phyloP scores from a whole-genome alignment of 2,113 vertebrate genomes.

The Delphinus delphis region DNA sequence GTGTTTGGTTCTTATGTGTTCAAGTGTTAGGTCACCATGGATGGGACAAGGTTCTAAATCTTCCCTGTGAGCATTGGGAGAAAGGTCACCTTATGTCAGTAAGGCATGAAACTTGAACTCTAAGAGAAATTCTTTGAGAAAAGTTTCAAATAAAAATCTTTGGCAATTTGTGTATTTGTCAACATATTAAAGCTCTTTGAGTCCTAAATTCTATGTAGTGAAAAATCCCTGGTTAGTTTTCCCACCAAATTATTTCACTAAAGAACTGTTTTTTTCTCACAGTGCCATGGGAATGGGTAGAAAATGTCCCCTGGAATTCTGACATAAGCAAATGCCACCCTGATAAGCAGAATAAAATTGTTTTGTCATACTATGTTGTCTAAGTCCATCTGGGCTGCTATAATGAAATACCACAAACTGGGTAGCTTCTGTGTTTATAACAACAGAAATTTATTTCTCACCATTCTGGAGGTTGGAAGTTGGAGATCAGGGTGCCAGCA shows the following conservation, averaged over 20 bases:
- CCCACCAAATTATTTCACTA: neutral
- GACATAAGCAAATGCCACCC: neutral
- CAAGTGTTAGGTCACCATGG: neutral
- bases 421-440: neutral
- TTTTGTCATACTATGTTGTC: neutral
- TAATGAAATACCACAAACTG: neutral
- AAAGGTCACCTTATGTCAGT: no score
- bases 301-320: neutral
- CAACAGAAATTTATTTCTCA: neutral
- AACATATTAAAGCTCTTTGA: neutral
- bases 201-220: neutral
- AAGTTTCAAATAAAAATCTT: neutral
- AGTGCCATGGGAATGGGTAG: neutral
- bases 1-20: neutral
- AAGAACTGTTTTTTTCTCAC: neutral
- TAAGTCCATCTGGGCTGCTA: neutral
- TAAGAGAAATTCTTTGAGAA: neutral
- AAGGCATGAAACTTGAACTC: neutral
- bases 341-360: neutral
- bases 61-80: neutral
- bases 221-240: neutral
- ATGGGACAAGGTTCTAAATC: neutral
- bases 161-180: neutral
- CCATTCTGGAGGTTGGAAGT: neutral
- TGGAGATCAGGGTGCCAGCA: neutral